Evolutionary conservation across 2,797 vertebrate genomes (phyloP).

Genomic region (Pantherophis vulpinus): DNA sequence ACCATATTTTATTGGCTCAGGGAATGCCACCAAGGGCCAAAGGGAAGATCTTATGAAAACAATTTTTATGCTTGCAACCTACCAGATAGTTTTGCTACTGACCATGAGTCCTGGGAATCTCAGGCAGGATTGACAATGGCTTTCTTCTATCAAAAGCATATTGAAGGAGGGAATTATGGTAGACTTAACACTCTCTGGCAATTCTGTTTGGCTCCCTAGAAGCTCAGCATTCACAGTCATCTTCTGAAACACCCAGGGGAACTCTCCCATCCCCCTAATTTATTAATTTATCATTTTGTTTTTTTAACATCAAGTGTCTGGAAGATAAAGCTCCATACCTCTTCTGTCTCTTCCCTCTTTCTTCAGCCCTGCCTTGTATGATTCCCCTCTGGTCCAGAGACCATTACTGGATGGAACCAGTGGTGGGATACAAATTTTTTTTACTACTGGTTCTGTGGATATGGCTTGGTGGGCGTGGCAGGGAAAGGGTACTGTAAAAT

Average conservation of each 20-base stretch:
- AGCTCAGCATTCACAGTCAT: not conserved
- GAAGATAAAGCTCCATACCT: no score
- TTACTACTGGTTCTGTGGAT: no score
- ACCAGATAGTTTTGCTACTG: not conserved
- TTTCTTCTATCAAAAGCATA: not conserved
- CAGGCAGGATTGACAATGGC: no score
- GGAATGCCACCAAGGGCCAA: not conserved
- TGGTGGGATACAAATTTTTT: no score
- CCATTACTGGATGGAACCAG: not conserved
- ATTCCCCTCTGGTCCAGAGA: not conserved
- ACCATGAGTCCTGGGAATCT: not conserved
- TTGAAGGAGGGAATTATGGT: not conserved
- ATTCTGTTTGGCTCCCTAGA: not conserved
- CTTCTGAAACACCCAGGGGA: not conserved
- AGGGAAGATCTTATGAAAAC: not conserved
- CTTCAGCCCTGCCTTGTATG: not conserved
- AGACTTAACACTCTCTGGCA: not conserved
- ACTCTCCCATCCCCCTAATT: not conserved
- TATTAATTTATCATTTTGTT: not conserved
- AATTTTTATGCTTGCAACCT: not conserved
- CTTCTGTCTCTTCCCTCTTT: no score
- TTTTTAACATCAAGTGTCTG: no score
- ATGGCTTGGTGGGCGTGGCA: no score
- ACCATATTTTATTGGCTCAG: not conserved
- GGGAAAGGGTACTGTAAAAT: no score